Evolutionary conservation across 1,140 invertebrate genomes (phyloP).

Genomic region (Agraylea sexmaculata): DNA sequence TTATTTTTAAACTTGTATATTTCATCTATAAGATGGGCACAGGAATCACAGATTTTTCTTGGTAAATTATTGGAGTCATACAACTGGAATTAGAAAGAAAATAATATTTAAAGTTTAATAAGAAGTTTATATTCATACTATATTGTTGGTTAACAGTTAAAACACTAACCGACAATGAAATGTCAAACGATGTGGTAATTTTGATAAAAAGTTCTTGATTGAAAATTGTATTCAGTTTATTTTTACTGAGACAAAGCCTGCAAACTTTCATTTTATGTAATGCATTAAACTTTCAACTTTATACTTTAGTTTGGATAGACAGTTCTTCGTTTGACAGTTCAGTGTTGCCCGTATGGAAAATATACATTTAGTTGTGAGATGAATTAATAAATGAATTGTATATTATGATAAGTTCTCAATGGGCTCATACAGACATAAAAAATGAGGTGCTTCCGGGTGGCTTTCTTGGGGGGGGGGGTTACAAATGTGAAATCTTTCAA

Average conservation of each 20-base stretch:
- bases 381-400: too few relatives aligned
- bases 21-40: slow-evolving; percentile 47
- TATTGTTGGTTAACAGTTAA: not conserved
- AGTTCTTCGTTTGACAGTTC: too few relatives aligned
- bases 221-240: slow-evolving; percentile 8
- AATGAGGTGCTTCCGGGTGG: too few relatives aligned
- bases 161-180: not conserved
- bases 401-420: too few relatives aligned
- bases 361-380: too few relatives aligned
- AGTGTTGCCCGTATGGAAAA: too few relatives aligned
- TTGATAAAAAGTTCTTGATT: not conserved
- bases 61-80: slow-evolving; percentile 45
- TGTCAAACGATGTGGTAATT: not conserved
- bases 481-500: too few relatives aligned
- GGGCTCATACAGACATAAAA: too few relatives aligned
- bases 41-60: slow-evolving; percentile 48
- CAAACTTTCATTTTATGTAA: too few relatives aligned
- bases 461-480: too few relatives aligned
- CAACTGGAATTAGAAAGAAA: slow-evolving; percentile 37
- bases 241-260: slow-evolving; percentile 11
- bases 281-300: too few relatives aligned
- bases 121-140: not conserved
- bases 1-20: slow-evolving; percentile 49
- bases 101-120: not conserved
- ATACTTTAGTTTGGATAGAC: too few relatives aligned